A percentile compares a stretch with the other conserved stretches of the same genome.
Conservation (phyloP, 2,113 vertebrate species). For the Butastur rufipennis region DNA sequence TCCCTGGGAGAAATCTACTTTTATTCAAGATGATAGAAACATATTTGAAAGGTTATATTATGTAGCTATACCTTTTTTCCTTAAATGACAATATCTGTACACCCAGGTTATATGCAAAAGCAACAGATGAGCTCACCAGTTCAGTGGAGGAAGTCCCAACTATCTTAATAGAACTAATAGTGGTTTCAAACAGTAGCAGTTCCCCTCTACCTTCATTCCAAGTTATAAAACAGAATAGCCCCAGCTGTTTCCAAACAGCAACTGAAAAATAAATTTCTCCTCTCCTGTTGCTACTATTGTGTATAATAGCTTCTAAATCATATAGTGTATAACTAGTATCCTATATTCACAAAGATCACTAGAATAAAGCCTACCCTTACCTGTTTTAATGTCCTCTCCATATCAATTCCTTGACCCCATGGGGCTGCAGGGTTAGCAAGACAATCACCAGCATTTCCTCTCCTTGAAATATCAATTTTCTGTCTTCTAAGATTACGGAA, state of each 20-base stretch:
- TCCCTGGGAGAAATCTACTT: neutral
- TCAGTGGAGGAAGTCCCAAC: neutral
- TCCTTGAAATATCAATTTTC: constrained; percentile 96
- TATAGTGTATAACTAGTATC: neutral
- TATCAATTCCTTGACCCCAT: constrained; percentile 98
- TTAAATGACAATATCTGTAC: neutral
- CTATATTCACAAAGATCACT: neutral
- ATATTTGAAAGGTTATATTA: neutral
- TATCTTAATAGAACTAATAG: neutral
- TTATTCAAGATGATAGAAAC: neutral
- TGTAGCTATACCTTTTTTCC: neutral
- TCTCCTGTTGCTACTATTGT: neutral
- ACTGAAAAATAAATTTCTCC: neutral
- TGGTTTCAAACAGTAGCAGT: neutral
- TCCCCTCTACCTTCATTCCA: neutral
- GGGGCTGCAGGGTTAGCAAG: constrained; percentile 97
- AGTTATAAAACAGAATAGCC: neutral
- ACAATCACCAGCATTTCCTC: constrained; percentile 98
- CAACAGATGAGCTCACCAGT: neutral
- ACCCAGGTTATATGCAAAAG: neutral
- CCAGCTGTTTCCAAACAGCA: neutral
- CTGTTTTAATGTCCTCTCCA: constrained; percentile 99
- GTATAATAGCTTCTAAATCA: neutral
- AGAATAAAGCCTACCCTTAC: constrained; percentile 59
- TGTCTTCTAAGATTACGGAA: constrained; percentile 94